A percentile compares a stretch with the other conserved stretches of the same genome.
Conservation (phyloP, 1,140 invertebrate species). For the Luehdorfia chinensis region DNA sequence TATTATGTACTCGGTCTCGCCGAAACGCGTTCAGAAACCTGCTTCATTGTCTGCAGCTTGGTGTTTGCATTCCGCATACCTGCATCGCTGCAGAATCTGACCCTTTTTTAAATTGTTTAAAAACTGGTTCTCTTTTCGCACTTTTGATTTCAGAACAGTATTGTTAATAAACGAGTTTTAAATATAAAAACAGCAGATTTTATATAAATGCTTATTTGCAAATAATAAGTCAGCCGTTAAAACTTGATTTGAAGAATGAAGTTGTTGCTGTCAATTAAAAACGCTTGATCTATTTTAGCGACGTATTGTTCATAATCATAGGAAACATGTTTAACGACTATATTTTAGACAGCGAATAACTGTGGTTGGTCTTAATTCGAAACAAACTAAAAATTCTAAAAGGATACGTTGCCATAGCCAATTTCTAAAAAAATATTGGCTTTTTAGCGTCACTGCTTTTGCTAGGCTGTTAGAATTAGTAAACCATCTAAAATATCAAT, state of each 20-base stretch:
- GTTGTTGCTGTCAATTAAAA: constrained; percentile 11
- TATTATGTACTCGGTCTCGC: neutral
- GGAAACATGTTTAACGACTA: too few relatives aligned
- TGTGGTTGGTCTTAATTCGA: too few relatives aligned
- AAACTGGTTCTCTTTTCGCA: constrained; percentile 12
- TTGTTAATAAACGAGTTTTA: constrained; percentile 6
- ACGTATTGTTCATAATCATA: too few relatives aligned
- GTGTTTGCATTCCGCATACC: constrained; percentile 58
- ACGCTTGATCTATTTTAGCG: too few relatives aligned
- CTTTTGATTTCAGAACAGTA: neutral
- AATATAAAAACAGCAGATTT: neutral
- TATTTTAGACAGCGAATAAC: too few relatives aligned
- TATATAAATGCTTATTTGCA: neutral
- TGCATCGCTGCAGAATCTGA: constrained; percentile 43
- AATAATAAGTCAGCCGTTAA: constrained; percentile 8
- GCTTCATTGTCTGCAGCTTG: constrained; percentile 46
- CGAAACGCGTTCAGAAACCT: constrained; percentile 26
- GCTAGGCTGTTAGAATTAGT: too few relatives aligned
- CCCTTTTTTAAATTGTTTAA: constrained; percentile 20
- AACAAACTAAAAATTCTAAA: too few relatives aligned
- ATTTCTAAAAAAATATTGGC: too few relatives aligned
- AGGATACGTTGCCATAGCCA: too few relatives aligned
- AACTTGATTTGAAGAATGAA: constrained; percentile 3
- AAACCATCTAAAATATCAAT: too few relatives aligned
- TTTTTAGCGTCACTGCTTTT: too few relatives aligned